phyloP scores from a whole-genome alignment of 1,140 invertebrate species.

The Brachionus angularis region DNA sequence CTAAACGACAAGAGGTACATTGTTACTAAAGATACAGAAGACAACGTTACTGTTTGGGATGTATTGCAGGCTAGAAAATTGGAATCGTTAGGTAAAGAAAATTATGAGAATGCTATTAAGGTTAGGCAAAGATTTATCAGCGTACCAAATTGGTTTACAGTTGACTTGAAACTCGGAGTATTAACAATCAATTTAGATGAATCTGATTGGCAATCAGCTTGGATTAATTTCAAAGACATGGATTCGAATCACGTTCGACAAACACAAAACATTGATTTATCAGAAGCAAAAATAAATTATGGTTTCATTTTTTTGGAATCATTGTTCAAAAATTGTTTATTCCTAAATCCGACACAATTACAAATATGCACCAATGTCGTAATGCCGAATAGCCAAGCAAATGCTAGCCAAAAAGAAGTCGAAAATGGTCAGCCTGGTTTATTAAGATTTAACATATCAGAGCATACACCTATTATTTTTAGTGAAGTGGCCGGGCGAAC shows the following conservation, averaged over 20 bases:
- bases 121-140: conserved; percentile 85
- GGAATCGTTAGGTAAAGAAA: conserved; percentile 80
- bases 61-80: conserved; percentile 87
- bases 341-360: background rate
- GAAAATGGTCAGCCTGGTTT: conserved; percentile 16
- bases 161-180: conserved; percentile 95
- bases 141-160: conserved; percentile 98
- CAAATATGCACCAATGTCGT: conserved; percentile 24
- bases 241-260: conserved; percentile 50
- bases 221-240: conserved; percentile 87
- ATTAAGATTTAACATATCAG: conserved; percentile 66
- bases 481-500: conserved; percentile 92
- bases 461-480: conserved; percentile 89
- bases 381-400: conserved; percentile 36
- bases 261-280: conserved; percentile 35
- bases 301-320: conserved; percentile 23
- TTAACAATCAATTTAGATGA: conserved; percentile 96
- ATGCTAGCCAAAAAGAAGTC: conserved; percentile 59
- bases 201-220: conserved; percentile 92
- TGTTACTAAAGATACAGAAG: conserved; percentile 90
- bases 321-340: background rate
- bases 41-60: conserved; percentile 92
- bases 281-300: conserved; percentile 35
- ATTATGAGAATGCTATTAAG: conserved; percentile 92
- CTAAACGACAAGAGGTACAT: conserved; percentile 94